Base-by-base conservation (phyloP, 2,113 vertebrate species). In the Perca fluviatilis region DNA sequence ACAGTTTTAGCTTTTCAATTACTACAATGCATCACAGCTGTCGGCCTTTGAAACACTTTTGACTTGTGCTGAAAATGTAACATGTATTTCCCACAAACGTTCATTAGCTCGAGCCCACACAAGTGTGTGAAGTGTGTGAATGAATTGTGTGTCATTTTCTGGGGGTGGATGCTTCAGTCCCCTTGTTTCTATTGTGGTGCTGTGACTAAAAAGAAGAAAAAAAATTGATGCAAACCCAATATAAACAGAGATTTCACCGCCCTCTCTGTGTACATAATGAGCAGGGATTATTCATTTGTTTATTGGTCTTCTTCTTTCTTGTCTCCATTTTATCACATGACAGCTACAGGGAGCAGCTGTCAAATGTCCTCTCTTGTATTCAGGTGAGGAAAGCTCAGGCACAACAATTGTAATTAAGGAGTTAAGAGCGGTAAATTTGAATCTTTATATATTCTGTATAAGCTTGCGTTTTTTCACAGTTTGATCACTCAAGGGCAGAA, bases 121-220 rank as follows among this genome's bases (percentile, higher is more conserved):
- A 18, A 36, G 77, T 64, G 33, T 76, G 71, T 53, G 6, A 18
- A 36, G 77, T 64, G 33, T 76, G 71, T 53, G 6, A 60, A n/a
- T 85, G 79, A 86, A 74, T 89, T 60, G 53, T 25, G 65, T 79
- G 78, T 86, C 86, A 83, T 79, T 70, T 80, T 73, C 65, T 61
- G 4, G 6, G 56, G 54, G 3, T 80, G 33, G 51, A 60, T 71
- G 68, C 60, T 62, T 79, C 43, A 51, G 76, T 69, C 25, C 21
- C 10, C n/a, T 50, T 54, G 13, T 57, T 80, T 65, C 60, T 65
- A 33, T 68, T 71, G 46, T 46, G 43, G 43, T 12, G 47, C 57
- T 77, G 61, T 56, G 56, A 58, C 43, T 40, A 10, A 14, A 54
- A 25, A 50, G 16, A 25, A 50, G 0, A 27, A n/a, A 68, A 60